Conservation (phyloP, 1,140 invertebrate genomes). For the Onthophagus taurus region DNA sequence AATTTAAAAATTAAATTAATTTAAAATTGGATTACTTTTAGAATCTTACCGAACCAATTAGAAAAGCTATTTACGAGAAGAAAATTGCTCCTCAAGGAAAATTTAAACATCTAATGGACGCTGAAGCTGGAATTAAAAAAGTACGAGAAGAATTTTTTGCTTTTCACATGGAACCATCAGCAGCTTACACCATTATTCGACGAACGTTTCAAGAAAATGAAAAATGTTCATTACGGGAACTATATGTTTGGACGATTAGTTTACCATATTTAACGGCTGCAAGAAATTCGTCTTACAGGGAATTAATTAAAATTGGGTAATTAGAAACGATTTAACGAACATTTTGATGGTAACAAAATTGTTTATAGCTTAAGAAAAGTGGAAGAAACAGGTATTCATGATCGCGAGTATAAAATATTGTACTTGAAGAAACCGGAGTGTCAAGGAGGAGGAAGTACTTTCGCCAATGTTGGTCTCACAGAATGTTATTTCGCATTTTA, state of each 20-base stretch:
- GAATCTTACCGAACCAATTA: conserved; percentile 44
- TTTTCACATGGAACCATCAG: conserved; percentile 48
- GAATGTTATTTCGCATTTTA: conserved; percentile 26
- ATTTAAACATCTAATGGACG: conserved; percentile 41
- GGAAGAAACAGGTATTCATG: conserved; percentile 47
- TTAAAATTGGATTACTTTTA: conserved; percentile 32
- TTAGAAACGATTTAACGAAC: background rate
- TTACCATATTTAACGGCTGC: conserved; percentile 43
- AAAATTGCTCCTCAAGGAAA: conserved; percentile 46
- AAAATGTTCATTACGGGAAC: conserved; percentile 52
- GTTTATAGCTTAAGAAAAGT: conserved; percentile 44
- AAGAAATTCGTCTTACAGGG: conserved; percentile 47
- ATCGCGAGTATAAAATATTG: conserved; percentile 40
- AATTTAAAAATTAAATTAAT: too few species aligned
- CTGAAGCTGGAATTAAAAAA: conserved; percentile 46
- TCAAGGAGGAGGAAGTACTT: conserved; percentile 17
- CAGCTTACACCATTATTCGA: conserved; percentile 48
- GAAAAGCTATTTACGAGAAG: conserved; percentile 47
- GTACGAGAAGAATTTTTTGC: conserved; percentile 49
- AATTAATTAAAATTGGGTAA: conserved; percentile 51
- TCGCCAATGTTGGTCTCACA: conserved; percentile 23
- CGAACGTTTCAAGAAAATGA: conserved; percentile 51
- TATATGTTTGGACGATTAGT: conserved; percentile 44
- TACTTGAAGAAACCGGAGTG: conserved; percentile 49
- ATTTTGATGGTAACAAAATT: background rate